Evolutionary conservation across 2,888 invertebrate species (phyloP), one percentile per base, ranked within the genome.

Genomic region (Chloromyia formosa): DNA sequence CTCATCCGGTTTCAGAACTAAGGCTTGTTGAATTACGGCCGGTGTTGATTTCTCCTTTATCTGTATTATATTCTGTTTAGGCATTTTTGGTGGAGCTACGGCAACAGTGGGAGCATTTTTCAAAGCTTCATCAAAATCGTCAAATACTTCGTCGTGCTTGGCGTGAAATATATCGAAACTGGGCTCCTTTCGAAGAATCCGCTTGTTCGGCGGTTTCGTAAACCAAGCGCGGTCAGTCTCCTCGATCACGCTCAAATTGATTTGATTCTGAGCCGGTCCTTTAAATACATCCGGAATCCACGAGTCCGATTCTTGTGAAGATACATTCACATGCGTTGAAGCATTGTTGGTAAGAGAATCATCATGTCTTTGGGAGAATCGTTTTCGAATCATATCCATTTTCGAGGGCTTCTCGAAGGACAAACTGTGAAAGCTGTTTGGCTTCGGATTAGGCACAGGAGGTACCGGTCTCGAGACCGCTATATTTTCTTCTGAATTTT

Each of bases 161-260:
- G 79, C 77, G 62, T 82, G 80, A 61, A 85, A 85, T n/a, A 84
- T 83, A 58, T 84, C 84, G 7, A 84, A 81, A 73, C 83, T 84
- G 22, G 80, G 81, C 20, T n/a, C 40, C 66, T 71, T 73, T n/a
- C 20, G 10, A 12, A 54, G 10, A 1, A 14, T 7, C 1, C 22
- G 14, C 35, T 20, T 23, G 23, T 1, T 16, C 1, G 16, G 10
- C 1, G 7, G 16, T n/a, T 12, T 7, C 10, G 5, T 16, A 1
- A 42, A 79, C 82, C 82, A 82, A 0, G 81, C 79, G 20, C 80
- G 79, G 3, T 78, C 74, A 14, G 72, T 79, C 68, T 81, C 81
- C 2, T 71, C 72, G 4, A 80, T 79, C 49, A 76, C 78, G 45
- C 80, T 78, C 4, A 81, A 72, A 5, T 76, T 79, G 71, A 75